Evolutionary conservation across 2,113 vertebrate species (phyloP), one percentile per base, ranked within the genome.

Genomic region (Leptobrachium leishanense): DNA sequence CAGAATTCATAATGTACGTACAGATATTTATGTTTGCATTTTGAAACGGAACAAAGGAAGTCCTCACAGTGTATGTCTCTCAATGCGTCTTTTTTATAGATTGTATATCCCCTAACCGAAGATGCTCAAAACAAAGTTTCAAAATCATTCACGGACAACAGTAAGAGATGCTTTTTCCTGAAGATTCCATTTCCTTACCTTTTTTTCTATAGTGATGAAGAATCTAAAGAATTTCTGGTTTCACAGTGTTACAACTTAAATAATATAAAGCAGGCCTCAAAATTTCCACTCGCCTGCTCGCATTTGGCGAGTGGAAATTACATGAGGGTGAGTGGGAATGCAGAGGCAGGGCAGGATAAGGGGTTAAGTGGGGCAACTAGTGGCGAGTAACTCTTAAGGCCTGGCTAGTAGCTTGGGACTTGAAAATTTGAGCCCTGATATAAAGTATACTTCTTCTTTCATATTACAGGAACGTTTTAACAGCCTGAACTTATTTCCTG

Each of bases 131-230:
- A 44, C 20, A 20, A 7, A 41, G 53, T 72, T 78, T 44, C 68
- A 69, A 31, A 78, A 69, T 59, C 67, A 67, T 75, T 75, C 74
- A 46, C 15, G 74, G 74, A 75, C 40, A 53, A 67, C 74, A 75
- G 63, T 67, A 67, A 75, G 74, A 50, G 59, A 53, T 39, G 8
- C 10, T 2, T 65, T 75, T 44, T 62, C 46, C 74, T 44, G 43
- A 75, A 44, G 31, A 75, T n/a, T 41, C 39, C 39, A 13, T 2
- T 20, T 31, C 31, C 66, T 54, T 53, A 8, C 59, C 64, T 53
- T 59, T 59, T 59, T 59, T 59, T 59, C 3, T 2, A 8, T 59
- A 59, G 3, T 59, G 13, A 59, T 59, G 55, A 12, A 7, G 10
- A 7, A 12, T 59, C 55, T 57, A 15, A 57, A 12, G 3, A 3